Percentiles rank a stretch among this genome's conserved stretches.
These are phyloP conservation scores for Thysanoteuthis rhombus DNA, from an alignment of 2,888 invertebrate genomes.

Conservation along the genomic window DNA sequence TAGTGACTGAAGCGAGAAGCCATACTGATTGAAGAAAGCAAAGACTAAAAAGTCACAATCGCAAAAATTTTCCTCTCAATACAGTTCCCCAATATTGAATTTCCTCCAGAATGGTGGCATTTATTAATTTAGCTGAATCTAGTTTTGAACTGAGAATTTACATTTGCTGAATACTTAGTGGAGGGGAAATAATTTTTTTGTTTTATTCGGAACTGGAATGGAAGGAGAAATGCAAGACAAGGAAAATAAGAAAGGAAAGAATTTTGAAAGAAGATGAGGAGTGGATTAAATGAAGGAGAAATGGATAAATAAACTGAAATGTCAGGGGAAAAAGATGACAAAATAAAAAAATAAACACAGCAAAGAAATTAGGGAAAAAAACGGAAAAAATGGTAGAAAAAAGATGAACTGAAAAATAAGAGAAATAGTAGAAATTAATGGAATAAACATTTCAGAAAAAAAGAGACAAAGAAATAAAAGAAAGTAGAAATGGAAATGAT, in stretches of 20 bases:
- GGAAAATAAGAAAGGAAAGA: not conserved
- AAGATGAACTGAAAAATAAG: no score
- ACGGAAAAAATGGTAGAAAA: no score
- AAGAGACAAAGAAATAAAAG: no score
- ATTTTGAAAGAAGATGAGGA: no score
- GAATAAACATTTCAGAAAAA: no score
- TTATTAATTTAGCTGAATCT: not conserved
- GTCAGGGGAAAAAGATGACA: no score
- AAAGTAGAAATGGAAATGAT: no score
- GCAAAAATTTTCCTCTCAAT: not conserved
- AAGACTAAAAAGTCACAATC: slow-evolving; percentile 2
- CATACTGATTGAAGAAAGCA: not conserved
- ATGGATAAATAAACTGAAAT: no score
- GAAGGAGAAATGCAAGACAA: not conserved
- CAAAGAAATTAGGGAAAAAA: no score
- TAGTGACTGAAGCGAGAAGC: not conserved
- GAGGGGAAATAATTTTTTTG: not conserved
- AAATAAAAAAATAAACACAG: no score
- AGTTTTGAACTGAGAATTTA: not conserved
- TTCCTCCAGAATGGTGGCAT: not conserved
- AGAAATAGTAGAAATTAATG: no score
- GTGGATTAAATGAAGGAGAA: no score
- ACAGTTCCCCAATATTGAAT: not conserved
- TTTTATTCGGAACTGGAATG: not conserved
- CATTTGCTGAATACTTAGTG: not conserved